Base-by-base conservation (phyloP, 2,113 vertebrate genomes). In the Phrynosoma blainvillii region DNA sequence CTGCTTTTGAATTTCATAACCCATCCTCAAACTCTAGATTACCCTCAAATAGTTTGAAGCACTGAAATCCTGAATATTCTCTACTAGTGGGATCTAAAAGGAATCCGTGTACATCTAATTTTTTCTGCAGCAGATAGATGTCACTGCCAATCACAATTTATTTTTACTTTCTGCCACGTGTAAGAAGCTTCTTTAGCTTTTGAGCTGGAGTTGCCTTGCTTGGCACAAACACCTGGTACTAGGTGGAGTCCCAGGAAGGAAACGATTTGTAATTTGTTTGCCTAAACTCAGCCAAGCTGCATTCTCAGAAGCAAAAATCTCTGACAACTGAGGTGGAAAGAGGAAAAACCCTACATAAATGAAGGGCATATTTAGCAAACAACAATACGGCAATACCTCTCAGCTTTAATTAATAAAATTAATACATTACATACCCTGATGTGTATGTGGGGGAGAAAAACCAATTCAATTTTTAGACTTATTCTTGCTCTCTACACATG, bases 221-320 rank as follows among this genome's bases (percentile, higher is more conserved):
- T 59, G 10, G 11, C 36, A 0, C 27, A 87, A 88, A 68, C 76
- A 89, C 65, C 62, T 71, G 82, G 87, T 88, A 85, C 20, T 32
- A 70, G 36, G 75, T 86, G 84, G 75, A 86, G 75, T 68, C 75
- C 84, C 75, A 86, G 84, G 62, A 54, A 32, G 77, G 89, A 90
- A 85, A 84, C 76, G 70, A 40, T 84, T 77, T 84, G 76, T 81
- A 79, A 13, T 40, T 68, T 87, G 81, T 71, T 78, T 13, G 1
- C 88, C 82, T 87, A 23, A 84, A 93, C 0, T 4, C 11, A 78
- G 62, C 2, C 84, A 87, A 68, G n/a, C 88, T 91, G 70, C 84
- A 16, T 3, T 4, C 21, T 32, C 2, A 21, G 71, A 75, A 83
- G 62, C 89, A 74, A 92, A 83, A 0, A 4, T 56, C 36, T 18